A percentile compares a stretch with the other conserved stretches of the same genome.
phyloP scores from a whole-genome alignment of 2,888 invertebrate genomes.

The Buathra laborator region DNA sequence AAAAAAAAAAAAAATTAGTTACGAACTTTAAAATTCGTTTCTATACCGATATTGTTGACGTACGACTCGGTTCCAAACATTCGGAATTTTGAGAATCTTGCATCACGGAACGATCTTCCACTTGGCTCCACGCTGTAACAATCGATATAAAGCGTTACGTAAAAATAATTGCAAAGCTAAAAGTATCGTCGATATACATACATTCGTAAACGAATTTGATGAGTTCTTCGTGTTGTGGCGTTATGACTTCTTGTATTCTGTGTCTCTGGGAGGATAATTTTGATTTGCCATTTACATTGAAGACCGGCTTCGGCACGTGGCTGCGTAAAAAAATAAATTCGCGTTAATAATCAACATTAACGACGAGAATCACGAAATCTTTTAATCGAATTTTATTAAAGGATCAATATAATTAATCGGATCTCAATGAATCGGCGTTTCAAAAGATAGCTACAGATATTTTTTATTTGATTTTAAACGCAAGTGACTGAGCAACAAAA shows the following conservation, averaged over 20 bases:
- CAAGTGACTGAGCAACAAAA: not conserved
- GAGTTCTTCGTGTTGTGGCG: slow-evolving; percentile 94
- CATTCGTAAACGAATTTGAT: slow-evolving; percentile 95
- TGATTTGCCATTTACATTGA: slow-evolving; percentile 90
- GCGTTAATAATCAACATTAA: not conserved
- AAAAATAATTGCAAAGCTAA: slow-evolving; percentile 16
- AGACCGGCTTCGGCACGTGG: slow-evolving; percentile 92
- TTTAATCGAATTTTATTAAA: not conserved
- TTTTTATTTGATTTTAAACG: not conserved
- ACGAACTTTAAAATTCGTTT: not conserved
- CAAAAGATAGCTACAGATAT: not conserved
- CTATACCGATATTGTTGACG: not conserved
- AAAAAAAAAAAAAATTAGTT: slow-evolving; percentile 43
- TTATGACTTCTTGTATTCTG: slow-evolving; percentile 88
- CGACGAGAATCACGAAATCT: not conserved
- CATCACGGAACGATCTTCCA: slow-evolving; percentile 82
- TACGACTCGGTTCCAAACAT: slow-evolving; percentile 74
- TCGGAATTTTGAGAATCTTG: slow-evolving; percentile 86
- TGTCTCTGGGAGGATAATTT: slow-evolving; percentile 88
- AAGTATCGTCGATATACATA: slow-evolving; percentile 85
- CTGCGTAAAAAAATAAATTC: slow-evolving; percentile 74
- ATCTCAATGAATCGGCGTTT: not conserved
- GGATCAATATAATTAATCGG: not conserved
- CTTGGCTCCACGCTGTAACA: slow-evolving; percentile 89
- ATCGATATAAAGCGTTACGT: slow-evolving; percentile 14